Conservation (phyloP, 2,797 vertebrate genomes). For the Hippoglossus hippoglossus region DNA sequence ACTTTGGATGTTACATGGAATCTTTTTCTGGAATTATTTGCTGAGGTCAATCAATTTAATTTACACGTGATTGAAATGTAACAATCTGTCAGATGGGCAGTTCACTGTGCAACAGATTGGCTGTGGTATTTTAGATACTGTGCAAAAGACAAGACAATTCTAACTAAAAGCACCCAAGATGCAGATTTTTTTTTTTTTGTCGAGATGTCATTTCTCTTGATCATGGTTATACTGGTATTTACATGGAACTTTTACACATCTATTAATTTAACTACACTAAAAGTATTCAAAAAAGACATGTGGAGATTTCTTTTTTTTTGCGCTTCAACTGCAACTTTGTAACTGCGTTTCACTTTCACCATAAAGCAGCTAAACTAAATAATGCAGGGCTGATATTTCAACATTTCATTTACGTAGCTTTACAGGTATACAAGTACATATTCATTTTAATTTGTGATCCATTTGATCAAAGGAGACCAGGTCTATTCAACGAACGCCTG, state of each 20-base stretch:
- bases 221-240: slow-evolving; percentile 73
- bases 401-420: slow-evolving; percentile 67
- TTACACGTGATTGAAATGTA: slow-evolving; percentile 69
- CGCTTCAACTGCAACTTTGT: slow-evolving; percentile 65
- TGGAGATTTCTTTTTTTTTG: slow-evolving; percentile 59
- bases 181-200: slow-evolving; percentile 49
- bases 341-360: slow-evolving; percentile 77
- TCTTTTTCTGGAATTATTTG: slow-evolving; percentile 55
- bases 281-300: slow-evolving; percentile 73
- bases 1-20: slow-evolving; percentile 78
- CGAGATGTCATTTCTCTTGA: slow-evolving; percentile 62
- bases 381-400: slow-evolving; percentile 68
- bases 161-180: slow-evolving; percentile 73
- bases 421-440: slow-evolving; percentile 72
- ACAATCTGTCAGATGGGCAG: slow-evolving; percentile 41
- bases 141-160: slow-evolving; percentile 75
- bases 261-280: slow-evolving; percentile 78
- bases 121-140: slow-evolving; percentile 64
- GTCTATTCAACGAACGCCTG: slow-evolving; percentile 57
- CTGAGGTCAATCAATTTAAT: slow-evolving; percentile 32
- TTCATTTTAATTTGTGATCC: slow-evolving; percentile 54
- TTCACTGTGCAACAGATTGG: slow-evolving; percentile 65
- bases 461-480: slow-evolving; percentile 58
- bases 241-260: slow-evolving; percentile 78
- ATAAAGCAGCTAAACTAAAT: slow-evolving; percentile 78